Percentiles rank a stretch among this genome's conserved stretches.
Evolutionary conservation across 2,888 invertebrate species (phyloP).

Genomic region (Zaprionus bogoriensis): DNA sequence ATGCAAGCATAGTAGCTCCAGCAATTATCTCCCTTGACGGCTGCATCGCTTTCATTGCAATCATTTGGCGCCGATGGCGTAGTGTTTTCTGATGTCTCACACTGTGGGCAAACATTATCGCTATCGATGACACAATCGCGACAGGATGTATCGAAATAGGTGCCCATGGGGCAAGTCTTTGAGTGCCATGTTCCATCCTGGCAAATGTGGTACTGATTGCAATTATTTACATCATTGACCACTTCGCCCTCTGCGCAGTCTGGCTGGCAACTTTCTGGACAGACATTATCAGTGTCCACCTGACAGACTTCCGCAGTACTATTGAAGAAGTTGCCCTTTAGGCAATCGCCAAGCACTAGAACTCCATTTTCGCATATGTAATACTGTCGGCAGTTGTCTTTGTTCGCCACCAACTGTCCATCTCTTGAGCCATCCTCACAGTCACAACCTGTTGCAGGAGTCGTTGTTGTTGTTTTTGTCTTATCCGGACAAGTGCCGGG

Average conservation of each 20-base stretch:
- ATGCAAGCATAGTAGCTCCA: conserved; percentile 53
- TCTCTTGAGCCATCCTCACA: conserved; percentile 52
- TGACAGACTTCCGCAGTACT: neutral
- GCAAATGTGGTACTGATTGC: conserved; percentile 41
- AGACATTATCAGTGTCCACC: conserved; percentile 30
- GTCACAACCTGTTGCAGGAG: conserved; percentile 30
- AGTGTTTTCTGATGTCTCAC: no score
- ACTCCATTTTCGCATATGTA: conserved; percentile 62
- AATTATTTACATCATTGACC: conserved; percentile 12
- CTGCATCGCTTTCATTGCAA: conserved; percentile 29
- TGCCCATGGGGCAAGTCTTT: conserved; percentile 38
- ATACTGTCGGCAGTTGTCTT: conserved; percentile 59
- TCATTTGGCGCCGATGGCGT: no score
- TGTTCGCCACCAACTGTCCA: conserved; percentile 55
- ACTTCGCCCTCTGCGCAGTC: conserved; percentile 26
- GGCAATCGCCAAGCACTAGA: conserved; percentile 60
- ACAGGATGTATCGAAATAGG: conserved; percentile 31
- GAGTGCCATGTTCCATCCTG: conserved; percentile 37
- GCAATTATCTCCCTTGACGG: conserved; percentile 34
- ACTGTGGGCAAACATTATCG: conserved; percentile 26
- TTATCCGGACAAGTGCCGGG: conserved; percentile 60
- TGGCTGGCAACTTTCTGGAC: conserved; percentile 29
- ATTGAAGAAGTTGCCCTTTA: conserved; percentile 64
- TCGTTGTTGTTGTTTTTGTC: conserved; percentile 7
- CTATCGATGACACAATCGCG: conserved; percentile 32